A percentile compares a stretch with the other conserved stretches of the same genome.
Evolutionary conservation across 2,888 invertebrate species (phyloP).

Genomic region (Clostera curtula): DNA sequence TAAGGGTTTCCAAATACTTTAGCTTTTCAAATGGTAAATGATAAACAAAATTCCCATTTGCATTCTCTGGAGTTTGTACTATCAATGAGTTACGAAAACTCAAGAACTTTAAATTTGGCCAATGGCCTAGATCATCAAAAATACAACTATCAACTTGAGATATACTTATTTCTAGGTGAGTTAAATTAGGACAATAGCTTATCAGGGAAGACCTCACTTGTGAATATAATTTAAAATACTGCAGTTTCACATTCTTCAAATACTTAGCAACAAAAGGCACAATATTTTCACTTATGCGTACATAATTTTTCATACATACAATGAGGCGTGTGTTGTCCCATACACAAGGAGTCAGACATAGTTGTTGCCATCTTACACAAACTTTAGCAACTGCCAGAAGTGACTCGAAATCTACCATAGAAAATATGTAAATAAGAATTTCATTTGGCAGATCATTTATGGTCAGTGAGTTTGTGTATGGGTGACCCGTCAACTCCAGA

Average conservation of each 20-base stretch:
- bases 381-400: slow-evolving; percentile 64
- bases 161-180: slow-evolving; percentile 72
- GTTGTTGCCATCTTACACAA: slow-evolving; percentile 65
- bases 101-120: slow-evolving; percentile 68
- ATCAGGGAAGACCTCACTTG: slow-evolving; percentile 66
- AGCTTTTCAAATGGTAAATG: slow-evolving; percentile 67
- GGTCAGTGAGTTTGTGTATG: slow-evolving; percentile 41
- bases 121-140: slow-evolving; percentile 65
- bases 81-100: slow-evolving; percentile 71
- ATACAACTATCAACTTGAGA: slow-evolving; percentile 72
- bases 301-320: slow-evolving; percentile 72
- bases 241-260: slow-evolving; percentile 69
- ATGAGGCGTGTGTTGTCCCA: slow-evolving; percentile 71
- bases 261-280: slow-evolving; percentile 70
- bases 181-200: slow-evolving; percentile 67
- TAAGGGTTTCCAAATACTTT: slow-evolving; percentile 56
- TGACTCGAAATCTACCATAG: slow-evolving; percentile 70
- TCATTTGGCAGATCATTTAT: slow-evolving; percentile 72
- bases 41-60: slow-evolving; percentile 66
- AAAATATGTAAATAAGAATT: slow-evolving; percentile 69
- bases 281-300: slow-evolving; percentile 65
- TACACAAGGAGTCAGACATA: slow-evolving; percentile 64
- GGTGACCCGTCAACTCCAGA: slow-evolving; percentile 59
- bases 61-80: slow-evolving; percentile 60
- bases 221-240: slow-evolving; percentile 72